These are phyloP conservation scores for Pteronura brasiliensis DNA, from an alignment of 2,113 vertebrate genomes.

Conservation along the genomic window DNA sequence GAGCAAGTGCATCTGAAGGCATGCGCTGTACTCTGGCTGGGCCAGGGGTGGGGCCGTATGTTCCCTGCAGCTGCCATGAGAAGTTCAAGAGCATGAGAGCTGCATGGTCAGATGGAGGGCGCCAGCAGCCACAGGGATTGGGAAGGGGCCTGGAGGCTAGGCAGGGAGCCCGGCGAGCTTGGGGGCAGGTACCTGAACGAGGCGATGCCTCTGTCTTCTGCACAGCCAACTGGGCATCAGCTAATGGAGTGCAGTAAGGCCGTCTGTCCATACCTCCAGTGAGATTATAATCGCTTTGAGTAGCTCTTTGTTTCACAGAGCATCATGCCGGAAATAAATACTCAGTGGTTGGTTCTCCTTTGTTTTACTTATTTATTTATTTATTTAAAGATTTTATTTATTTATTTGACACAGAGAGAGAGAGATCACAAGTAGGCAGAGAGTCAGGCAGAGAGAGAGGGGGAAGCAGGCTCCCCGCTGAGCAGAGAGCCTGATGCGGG, in stretches of 20 bases:
- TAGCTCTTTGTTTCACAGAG: background rate
- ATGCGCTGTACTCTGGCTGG: background rate
- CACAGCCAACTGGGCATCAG: background rate
- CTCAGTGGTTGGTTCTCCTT: too few species aligned
- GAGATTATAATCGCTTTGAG: background rate
- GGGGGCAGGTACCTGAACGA: rapidly evolving
- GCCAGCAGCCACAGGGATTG: background rate
- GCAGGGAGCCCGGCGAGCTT: background rate
- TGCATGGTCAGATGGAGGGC: background rate
- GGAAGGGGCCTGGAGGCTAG: background rate
- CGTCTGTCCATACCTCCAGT: background rate
- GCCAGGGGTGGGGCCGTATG: background rate
- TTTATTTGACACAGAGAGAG: too few species aligned
- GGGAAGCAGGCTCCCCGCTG: too few species aligned
- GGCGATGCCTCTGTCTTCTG: background rate
- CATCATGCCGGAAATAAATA: background rate
- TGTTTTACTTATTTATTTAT: too few species aligned
- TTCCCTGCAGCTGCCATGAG: background rate
- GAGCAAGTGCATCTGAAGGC: background rate
- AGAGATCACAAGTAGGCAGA: too few species aligned
- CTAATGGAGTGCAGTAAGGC: background rate
- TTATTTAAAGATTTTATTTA: too few species aligned
- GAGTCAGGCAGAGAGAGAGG: too few species aligned
- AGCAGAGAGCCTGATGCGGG: too few species aligned
- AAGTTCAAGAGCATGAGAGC: background rate